Base-by-base conservation (phyloP, 2,888 invertebrate species). In the Nasonovia ribisnigri region DNA sequence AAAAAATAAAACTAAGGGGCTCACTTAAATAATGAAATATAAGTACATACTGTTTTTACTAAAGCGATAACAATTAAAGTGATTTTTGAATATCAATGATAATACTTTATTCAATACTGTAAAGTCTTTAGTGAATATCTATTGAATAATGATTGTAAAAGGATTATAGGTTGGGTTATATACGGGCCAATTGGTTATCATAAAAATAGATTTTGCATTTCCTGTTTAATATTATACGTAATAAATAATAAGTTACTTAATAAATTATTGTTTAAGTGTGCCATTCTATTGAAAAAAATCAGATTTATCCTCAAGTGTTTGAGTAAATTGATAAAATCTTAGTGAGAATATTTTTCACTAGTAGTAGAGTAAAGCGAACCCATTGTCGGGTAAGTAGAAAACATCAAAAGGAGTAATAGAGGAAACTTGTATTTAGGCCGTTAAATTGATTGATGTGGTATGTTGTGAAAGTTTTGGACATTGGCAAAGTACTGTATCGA, bases 321-420 rank as follows among this genome's bases (percentile, higher is more conserved):
- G 67, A 36, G 48, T 36, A 84, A 91, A 84, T 84, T 77, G 84
- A 36, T 77, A 90, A 90, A 90, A 77, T 1, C 90, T 90, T 10
- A 6, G 51, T 24, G 26, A 88, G 54, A 54, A 88, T 51, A 91
- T 84, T 84, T 91, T 54, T 91, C 51, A 84, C 60, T 36, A 36
- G 13, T 6, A 29, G 29, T 11, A 51, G 20, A 36, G 84, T 84
- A 48, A 43, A 67, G n/a, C n/a, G 48, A 36, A 36, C 8, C 13
- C 51, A 48, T 77, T 77, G 51, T 84, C 36, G 84, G 77, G n/a
- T 48, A 42, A 51, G 51, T 51, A 84, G 54, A 51, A 84, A 91
- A 84, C 48, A 84, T 24, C 36, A 84, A 89, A 89, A 57, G n/a
- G n/a, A 89, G 26, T 57, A 42, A 89, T 77, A 42, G 36, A 77